These are phyloP conservation scores for Cyclophora albipunctata DNA, from an alignment of 2,888 invertebrate genomes.

Conservation along the genomic window DNA sequence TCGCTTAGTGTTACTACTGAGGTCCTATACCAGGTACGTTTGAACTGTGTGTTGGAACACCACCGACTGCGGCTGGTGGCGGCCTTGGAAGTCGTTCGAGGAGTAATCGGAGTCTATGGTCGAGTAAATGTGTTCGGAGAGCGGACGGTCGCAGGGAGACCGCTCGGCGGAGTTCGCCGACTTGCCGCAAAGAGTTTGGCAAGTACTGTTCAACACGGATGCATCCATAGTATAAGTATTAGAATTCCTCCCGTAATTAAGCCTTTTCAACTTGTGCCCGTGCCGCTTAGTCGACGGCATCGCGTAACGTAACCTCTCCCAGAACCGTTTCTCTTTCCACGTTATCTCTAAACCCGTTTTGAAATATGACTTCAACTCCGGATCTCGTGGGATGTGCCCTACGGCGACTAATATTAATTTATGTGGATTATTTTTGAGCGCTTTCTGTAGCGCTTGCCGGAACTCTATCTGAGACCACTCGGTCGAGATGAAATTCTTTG, in stretches of 20 bases:
- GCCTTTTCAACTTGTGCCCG: slow-evolving; percentile 70
- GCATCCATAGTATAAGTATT: slow-evolving; percentile 89
- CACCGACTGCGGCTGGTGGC: slow-evolving; percentile 62
- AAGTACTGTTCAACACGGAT: slow-evolving; percentile 77
- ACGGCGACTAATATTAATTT: slow-evolving; percentile 90
- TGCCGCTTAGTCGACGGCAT: slow-evolving; percentile 87
- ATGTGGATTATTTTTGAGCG: slow-evolving; percentile 86
- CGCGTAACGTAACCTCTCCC: slow-evolving; percentile 93
- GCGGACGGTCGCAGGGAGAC: slow-evolving; percentile 81
- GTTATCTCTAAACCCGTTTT: slow-evolving; percentile 90
- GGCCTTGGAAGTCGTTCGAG: slow-evolving; percentile 70
- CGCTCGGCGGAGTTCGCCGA: slow-evolving; percentile 70
- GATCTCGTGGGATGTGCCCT: slow-evolving; percentile 87
- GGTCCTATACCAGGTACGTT: slow-evolving; percentile 64
- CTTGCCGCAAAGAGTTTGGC: slow-evolving; percentile 76
- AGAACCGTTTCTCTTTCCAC: slow-evolving; percentile 94
- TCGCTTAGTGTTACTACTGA: slow-evolving; percentile 41
- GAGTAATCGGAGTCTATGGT: slow-evolving; percentile 93
- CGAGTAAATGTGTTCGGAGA: slow-evolving; percentile 92
- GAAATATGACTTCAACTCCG: slow-evolving; percentile 90
- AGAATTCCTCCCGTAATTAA: slow-evolving; percentile 85
- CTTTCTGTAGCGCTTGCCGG: slow-evolving; percentile 91
- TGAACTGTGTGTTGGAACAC: slow-evolving; percentile 69
- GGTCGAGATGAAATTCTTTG: slow-evolving; percentile 91
- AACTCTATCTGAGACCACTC: slow-evolving; percentile 96